phyloP scores from a whole-genome alignment of 2,113 vertebrate genomes.

The Alaudala cheleensis region DNA sequence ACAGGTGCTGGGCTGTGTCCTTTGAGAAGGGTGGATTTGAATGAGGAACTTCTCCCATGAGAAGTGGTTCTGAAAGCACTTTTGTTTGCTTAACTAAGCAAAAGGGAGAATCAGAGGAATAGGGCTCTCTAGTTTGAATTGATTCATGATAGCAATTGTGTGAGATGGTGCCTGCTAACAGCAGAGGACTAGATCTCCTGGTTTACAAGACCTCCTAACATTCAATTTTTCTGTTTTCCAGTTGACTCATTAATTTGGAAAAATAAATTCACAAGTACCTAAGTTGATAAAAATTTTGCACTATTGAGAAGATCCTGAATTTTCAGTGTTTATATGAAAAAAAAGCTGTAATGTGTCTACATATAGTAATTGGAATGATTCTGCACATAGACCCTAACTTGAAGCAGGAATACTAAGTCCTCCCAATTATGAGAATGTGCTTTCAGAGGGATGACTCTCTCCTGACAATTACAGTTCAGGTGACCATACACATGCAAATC shows the following conservation, averaged over 20 bases:
- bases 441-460: not conserved
- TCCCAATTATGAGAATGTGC: not conserved
- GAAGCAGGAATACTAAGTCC: not conserved
- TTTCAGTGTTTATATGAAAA: not conserved
- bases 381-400: not conserved
- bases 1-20: accelerated
- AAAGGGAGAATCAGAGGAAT: not conserved
- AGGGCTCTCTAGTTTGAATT: not conserved
- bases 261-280: not conserved
- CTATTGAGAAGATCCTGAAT: not conserved
- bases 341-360: not conserved
- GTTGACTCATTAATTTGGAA: not conserved
- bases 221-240: not conserved
- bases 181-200: not conserved
- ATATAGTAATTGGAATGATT: not conserved
- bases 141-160: not conserved
- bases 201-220: not conserved
- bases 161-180: not conserved
- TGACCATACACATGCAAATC: not conserved
- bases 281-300: not conserved
- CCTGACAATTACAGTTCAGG: not conserved
- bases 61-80: not conserved
- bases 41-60: not conserved
- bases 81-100: not conserved
- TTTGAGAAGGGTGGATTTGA: not conserved